Base-by-base conservation (phyloP, 2,797 vertebrate species). In the Tokudaia muenninki region DNA sequence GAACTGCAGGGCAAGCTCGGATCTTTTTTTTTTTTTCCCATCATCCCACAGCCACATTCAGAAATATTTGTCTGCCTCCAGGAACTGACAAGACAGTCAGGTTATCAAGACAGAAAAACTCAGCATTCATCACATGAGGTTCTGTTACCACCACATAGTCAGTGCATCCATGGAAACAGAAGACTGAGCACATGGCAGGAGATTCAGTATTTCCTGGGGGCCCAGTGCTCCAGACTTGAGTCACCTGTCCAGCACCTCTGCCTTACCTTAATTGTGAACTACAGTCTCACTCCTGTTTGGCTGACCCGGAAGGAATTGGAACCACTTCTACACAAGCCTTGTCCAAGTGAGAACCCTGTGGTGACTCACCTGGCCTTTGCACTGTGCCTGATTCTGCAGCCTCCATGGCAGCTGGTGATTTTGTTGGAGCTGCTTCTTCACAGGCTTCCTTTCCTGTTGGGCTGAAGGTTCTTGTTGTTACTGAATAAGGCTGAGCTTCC, bases 181-280 rank as follows among this genome's bases (percentile, higher is more conserved):
- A 41, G 41, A 41, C 41, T 41, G 41, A 41, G 41, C 41, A 41
- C 41, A 41, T 41, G 41, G 41, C 41, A 41, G 41, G 41, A 41
- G 41, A 41, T 41, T 41, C 41, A 41, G 41, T 41, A 41, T 41
- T 41, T 3, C 41, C 41, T 41, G 41, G 41, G 41, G 41, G 41
- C 41, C 41, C 41, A 41, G 41, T 41, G 41, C 41, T 41, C 41
- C 41, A 41, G 41, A 99, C 41, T 41, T 41, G 41, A 41, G 41
- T 41, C 41, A 41, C 41, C 41, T 41, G 41, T 41, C 41, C 41
- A 41, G 41, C 41, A 41, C 41, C 41, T 41, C 41, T 41, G 41
- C 41, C 41, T 41, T 41, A 41, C 41, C 41, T 41, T 41, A 2
- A 41, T 41, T 41, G 41, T 41, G 41, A 41, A 3, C 41, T 41